Evolutionary conservation across 2,888 invertebrate genomes (phyloP).

Genomic region (Magallana nippona): DNA sequence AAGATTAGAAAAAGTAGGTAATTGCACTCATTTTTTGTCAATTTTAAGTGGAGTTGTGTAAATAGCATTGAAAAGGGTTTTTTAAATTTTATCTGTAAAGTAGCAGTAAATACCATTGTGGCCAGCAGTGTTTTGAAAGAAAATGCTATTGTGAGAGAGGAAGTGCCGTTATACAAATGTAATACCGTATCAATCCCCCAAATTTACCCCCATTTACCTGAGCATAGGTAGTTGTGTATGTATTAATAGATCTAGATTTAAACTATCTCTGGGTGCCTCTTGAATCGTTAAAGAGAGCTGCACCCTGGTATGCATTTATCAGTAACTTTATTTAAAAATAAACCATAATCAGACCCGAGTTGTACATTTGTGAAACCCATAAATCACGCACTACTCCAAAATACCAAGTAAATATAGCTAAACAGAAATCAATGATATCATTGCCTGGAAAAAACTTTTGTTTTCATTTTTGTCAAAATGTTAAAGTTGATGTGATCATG

Average conservation of each 20-base stretch:
- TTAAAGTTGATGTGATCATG: slow-evolving; percentile 7
- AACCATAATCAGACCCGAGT: slow-evolving; percentile 2
- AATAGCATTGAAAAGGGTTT: slow-evolving; percentile 13
- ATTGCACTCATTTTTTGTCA: background rate
- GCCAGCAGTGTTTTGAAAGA: background rate
- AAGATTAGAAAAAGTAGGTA: background rate
- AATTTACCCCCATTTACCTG: slow-evolving; percentile 36
- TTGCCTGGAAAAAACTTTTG: background rate
- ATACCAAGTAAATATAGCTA: slow-evolving; percentile 17
- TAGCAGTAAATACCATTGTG: background rate
- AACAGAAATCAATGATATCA: slow-evolving; percentile 27
- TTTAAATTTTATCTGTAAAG: background rate
- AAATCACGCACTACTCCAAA: slow-evolving; percentile 23
- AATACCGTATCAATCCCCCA: background rate
- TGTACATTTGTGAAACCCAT: slow-evolving; percentile 25
- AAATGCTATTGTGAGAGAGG: background rate
- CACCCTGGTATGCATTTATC: slow-evolving; percentile 24
- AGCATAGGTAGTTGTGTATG: slow-evolving; percentile 38
- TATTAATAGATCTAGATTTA: slow-evolving; percentile 37
- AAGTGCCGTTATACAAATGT: background rate
- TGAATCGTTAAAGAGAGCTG: background rate
- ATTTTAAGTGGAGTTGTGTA: slow-evolving; percentile 3
- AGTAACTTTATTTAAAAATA: background rate
- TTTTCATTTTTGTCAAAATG: slow-evolving; percentile 12
- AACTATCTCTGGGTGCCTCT: slow-evolving; percentile 36